Percentiles rank a stretch among this genome's conserved stretches.
These are phyloP conservation scores for Brienomyrus brachyistius DNA, from an alignment of 2,113 vertebrate species.

Conservation along the genomic window DNA sequence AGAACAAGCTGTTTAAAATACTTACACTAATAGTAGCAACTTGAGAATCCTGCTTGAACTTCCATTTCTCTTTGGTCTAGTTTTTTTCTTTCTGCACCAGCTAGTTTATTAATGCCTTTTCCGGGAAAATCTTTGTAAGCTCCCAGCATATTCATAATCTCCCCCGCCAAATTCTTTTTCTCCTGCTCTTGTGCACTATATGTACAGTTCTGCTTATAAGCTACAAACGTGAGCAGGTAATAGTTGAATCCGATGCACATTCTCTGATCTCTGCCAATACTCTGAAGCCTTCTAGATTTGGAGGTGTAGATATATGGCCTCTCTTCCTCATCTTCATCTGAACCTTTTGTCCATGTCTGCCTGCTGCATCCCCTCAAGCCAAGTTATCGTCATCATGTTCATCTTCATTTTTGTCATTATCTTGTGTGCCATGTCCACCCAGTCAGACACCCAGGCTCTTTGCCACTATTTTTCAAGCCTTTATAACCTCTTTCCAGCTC, in stretches of 20 bases:
- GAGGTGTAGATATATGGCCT: neutral
- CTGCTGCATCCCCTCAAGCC: conserved; percentile 31
- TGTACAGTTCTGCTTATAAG: neutral
- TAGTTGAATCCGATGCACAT: neutral
- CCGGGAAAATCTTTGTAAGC: neutral
- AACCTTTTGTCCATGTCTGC: neutral
- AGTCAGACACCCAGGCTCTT: conserved; percentile 44
- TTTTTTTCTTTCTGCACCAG: neutral
- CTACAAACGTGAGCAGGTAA: neutral
- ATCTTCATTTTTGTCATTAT: conserved; percentile 47
- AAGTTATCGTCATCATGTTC: conserved; percentile 44
- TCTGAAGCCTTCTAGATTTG: too few relatives aligned
- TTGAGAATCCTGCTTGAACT: neutral
- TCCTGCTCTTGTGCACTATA: neutral
- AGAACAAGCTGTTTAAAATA: neutral
- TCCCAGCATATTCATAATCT: neutral
- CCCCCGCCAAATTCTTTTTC: neutral
- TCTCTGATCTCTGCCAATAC: neutral
- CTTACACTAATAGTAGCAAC: neutral
- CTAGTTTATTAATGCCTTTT: neutral
- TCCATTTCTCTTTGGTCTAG: neutral
- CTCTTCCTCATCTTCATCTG: neutral
- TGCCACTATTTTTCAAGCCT: conserved; percentile 40
- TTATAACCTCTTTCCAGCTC: conserved; percentile 52
- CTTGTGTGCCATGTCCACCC: conserved; percentile 40